Evolutionary conservation across 2,888 invertebrate species (phyloP), one percentile per base, ranked within the genome.

Genomic region (Digitonthophagus gazella): DNA sequence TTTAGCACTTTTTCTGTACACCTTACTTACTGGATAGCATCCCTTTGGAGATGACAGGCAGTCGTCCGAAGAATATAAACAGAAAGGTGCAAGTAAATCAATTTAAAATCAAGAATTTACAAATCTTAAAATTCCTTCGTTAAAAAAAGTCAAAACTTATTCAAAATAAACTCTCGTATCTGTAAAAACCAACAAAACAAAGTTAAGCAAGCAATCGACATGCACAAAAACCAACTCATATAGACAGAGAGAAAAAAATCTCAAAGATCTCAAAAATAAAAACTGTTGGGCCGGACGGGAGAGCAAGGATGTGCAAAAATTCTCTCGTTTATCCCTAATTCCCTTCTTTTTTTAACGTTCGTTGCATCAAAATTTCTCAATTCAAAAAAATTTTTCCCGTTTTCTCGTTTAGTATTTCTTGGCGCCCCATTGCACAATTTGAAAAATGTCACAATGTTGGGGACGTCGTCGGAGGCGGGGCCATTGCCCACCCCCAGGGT

Each of bases 351-450:
- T 69, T 44, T 57, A 63, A 70, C 64, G 84, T 84, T 81, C 83
- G 83, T 82, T n/a, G 61, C 18, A 44, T 82, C 80, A 84, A 87
- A 90, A 90, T 44, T 8, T 44, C 90, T 90, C 90, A 90, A 89
- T 87, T 89, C 89, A 90, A 86, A 86, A 86, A 85, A 86, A 85
- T 86, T 86, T 86, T 83, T 80, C 57, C 5, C 57, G 15, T 14
- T 8, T 14, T 61, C 75, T 74, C 70, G 73, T 75, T 75, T 77
- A 73, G 44, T 72, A 70, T 73, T 72, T 74, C 86, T 87, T 91
- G 90, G 88, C 88, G 91, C 91, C 91, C 91, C 91, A 91, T 44
- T 91, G 90, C 91, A 92, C 91, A 91, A 66, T 90, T 89, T 86
- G 85, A 91, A 91, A 91, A 91, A 90, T 91, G 91, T 91, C 91